These are phyloP conservation scores for Meganola albula DNA, from an alignment of 2,888 invertebrate genomes.

Conservation along the genomic window DNA sequence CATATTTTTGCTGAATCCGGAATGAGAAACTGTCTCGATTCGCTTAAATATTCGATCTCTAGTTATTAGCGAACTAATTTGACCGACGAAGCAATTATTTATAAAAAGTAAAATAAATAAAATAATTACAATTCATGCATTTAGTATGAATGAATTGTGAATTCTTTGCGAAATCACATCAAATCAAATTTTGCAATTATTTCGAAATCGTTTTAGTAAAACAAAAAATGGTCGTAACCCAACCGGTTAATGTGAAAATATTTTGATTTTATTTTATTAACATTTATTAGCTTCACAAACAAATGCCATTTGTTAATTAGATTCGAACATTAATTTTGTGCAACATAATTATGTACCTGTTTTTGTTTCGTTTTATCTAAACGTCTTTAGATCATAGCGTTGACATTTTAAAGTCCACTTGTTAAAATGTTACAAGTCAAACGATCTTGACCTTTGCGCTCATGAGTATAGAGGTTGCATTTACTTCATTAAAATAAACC, in stretches of 20 bases:
- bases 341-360: conserved; percentile 11
- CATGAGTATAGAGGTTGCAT: conserved; percentile 30
- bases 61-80: too few relatives aligned
- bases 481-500: conserved; percentile 27
- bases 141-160: too few relatives aligned
- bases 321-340: conserved; percentile 8
- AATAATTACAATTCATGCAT: too few relatives aligned
- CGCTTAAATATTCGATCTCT: too few relatives aligned
- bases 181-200: conserved; percentile 6
- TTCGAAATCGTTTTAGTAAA: conserved; percentile 11
- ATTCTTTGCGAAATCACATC: conserved; percentile 7
- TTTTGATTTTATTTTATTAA: conserved; percentile 10
- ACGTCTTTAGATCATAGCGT: too few relatives aligned
- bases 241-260: conserved; percentile 7
- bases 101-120: too few relatives aligned
- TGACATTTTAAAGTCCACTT: conserved; percentile 34
- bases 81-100: too few relatives aligned
- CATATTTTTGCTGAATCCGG: too few relatives aligned
- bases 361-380: conserved; percentile 8
- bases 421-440: conserved; percentile 26
- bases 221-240: background rate
- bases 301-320: conserved; percentile 17
- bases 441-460: conserved; percentile 38
- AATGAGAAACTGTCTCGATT: too few relatives aligned
- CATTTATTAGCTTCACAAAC: conserved; percentile 8